Base-by-base conservation (phyloP, 2,797 vertebrate species). In the Sebastes vulpes region DNA sequence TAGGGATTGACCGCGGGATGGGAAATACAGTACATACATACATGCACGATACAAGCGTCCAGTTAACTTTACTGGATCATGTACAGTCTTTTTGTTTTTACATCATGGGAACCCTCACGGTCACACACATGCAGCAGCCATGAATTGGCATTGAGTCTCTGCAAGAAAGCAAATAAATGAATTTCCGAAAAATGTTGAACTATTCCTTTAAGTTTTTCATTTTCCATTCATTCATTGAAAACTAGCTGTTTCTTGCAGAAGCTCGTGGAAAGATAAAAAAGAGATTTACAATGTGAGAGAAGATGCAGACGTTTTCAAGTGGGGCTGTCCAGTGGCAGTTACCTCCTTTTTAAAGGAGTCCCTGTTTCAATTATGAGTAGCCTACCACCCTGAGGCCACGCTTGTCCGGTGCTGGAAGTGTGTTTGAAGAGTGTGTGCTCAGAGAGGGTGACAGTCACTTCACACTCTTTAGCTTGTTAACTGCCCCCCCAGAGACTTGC, bases 401-500 rank as follows among this genome's bases (percentile, higher is more conserved):
- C 70, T 85, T 72, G 71, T 85, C 72, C 48, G 25, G 52, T 56
- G 69, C 79, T 91, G 65, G 85, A 92, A 76, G 91, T 90, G 90
- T 86, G 83, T 89, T 87, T 84, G 77, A 88, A 74, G 79, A 70
- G 81, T 89, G 53, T 35, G 64, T 69, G 79, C 81, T 65, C 42
- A 67, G 52, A 64, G 69, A 80, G 67, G 77, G 81, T 86, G 88
- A 90, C 89, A 79, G 89, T 92, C 89, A 89, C 78, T 91, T 95
- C 83, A 89, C 90, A 94, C 82, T 88, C 74, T 70, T 67, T 29
- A 71, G 83, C 88, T 89, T 86, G 86, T 93, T 92, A 91, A 92
- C 87, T 78, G 71, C 89, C 81, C 84, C 65, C 65, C 85, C 78
- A 82, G 77, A 93, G 84, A 87, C 80, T 78, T 50, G 74, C 75